Evolutionary conservation across 2,888 invertebrate genomes (phyloP).

Genomic region (Chrysotoxum bicinctum): DNA sequence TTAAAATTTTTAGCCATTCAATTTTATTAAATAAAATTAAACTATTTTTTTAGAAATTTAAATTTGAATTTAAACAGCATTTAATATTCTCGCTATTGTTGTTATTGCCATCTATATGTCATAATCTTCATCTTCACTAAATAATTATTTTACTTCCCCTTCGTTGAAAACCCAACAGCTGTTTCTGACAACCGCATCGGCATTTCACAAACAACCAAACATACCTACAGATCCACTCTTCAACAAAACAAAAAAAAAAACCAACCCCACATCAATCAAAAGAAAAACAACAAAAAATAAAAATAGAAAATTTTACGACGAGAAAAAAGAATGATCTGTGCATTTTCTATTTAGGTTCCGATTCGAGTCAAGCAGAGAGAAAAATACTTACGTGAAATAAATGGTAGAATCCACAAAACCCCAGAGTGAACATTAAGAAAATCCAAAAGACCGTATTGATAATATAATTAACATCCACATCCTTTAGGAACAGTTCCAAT

Average conservation of each 20-base stretch:
- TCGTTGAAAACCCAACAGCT: constrained; percentile 33
- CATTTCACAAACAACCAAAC: neutral
- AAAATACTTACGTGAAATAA: constrained; percentile 79
- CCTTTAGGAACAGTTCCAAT: constrained; percentile 79
- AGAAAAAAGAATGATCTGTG: constrained; percentile 10
- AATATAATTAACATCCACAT: constrained; percentile 79
- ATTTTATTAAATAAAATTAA: too few species aligned
- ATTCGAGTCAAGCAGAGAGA: neutral
- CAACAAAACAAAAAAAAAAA: neutral
- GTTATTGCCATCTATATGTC: neutral
- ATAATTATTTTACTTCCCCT: neutral
- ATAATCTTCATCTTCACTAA: neutral
- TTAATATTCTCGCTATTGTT: neutral
- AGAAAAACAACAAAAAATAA: constrained; percentile 41
- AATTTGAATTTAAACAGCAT: neutral
- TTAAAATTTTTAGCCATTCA: too few species aligned
- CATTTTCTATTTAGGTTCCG: constrained; percentile 4
- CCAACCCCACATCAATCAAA: neutral
- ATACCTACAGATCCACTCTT: neutral
- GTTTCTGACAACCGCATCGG: constrained; percentile 44
- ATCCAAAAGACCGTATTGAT: constrained; percentile 81
- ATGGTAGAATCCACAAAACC: constrained; percentile 79
- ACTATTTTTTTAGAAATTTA: too few species aligned
- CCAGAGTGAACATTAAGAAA: constrained; percentile 77
- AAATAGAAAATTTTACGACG: constrained; percentile 33